Base-by-base conservation (phyloP, 2,888 invertebrate genomes). In the Leptinotarsa rubiginosa region DNA sequence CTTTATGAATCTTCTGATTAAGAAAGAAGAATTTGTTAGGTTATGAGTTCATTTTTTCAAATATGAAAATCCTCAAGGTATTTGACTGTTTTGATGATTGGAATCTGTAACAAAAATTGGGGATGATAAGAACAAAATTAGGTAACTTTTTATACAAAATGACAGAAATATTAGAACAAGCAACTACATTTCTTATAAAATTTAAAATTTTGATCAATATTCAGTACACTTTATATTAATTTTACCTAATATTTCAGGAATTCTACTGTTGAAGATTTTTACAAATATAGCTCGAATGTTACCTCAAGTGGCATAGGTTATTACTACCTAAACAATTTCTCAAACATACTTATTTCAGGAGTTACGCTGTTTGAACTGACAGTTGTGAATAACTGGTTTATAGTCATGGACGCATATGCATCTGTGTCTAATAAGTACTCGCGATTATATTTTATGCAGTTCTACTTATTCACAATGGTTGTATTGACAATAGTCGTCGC, bases 381-480 rank as follows among this genome's bases (percentile, higher is more conserved):
- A 0, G 96, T 96, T 15, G 96, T 96, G 73, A 97, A 96, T 87
- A 96, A 96, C 88, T 97, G 97, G 97, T 96, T 96, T 84, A 94
- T 96, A 73, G 91, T 96, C 31, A 97, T 97, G 97, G 95, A 96
- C 85, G 96, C 94, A 1, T 95, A 93, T 85, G 93, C 94, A 1
- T 89, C 91, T 0, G 93, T 93, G 20, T 91, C 92, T 0, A 91
- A 76, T 16, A 90, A 93, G 83, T 94, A 93, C 88, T 93, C 93
- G 71, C 54, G 96, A 80, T 87, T 94, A n/a, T 97, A 94, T 86
- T 96, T 97, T 85, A 96, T 96, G 94, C 89, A 92, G 54, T 97
- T 96, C 89, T 96, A 96, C 87, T 89, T 97, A 68, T 93, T 95
- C 82, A 96, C 95, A 70, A 96, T 96, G 96, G 95, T 94, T 76